Evolutionary conservation across 1,140 invertebrate genomes (phyloP), one percentile per base, ranked within the genome.

Genomic region (Thaumatotibia leucotreta): DNA sequence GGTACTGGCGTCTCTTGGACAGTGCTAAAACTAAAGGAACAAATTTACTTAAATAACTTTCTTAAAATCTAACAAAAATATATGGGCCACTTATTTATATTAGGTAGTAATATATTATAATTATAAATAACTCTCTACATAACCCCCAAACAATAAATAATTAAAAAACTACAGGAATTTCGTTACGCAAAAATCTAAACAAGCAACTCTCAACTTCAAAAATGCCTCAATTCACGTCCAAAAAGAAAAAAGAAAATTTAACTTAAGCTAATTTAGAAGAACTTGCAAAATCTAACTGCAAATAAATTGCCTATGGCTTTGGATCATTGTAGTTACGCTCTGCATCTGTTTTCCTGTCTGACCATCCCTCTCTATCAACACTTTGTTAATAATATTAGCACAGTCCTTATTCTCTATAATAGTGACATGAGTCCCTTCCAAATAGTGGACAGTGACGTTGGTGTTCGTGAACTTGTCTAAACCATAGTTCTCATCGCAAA

Each of bases 371-470:
- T 82, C 80, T 0, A 64, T 6, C 20, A 91, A 45, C 9, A 79
- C 62, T 62, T 77, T 85, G 49, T 94, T 95, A 31, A 96, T 95
- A 5, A 93, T 92, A 61, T 93, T 87, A 0, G 93, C 91, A 33
- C 94, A 80, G 73, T 94, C 93, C 22, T 90, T 84, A 76, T 94
- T 94, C 22, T 95, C 93, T 65, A 96, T 75, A 73, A 96, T 95
- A 10, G 92, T 93, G 0, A 93, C 77, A 73, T 96, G 95, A 81
- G 95, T 95, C n/a, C 95, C 95, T 74, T 94, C 93, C 29, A 95
- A 88, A 39, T 91, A 92, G 66, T 92, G 92, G 0, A 94, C 84
- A 1, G 86, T 88, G 0, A 94, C 90, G 2, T 88, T 83, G 1
- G 85, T 78, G 32, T 91, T 88, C 3, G 91, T 92, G 64, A 92